phyloP scores from a whole-genome alignment of 1,140 invertebrate species.

The Dendroctonus valens region DNA sequence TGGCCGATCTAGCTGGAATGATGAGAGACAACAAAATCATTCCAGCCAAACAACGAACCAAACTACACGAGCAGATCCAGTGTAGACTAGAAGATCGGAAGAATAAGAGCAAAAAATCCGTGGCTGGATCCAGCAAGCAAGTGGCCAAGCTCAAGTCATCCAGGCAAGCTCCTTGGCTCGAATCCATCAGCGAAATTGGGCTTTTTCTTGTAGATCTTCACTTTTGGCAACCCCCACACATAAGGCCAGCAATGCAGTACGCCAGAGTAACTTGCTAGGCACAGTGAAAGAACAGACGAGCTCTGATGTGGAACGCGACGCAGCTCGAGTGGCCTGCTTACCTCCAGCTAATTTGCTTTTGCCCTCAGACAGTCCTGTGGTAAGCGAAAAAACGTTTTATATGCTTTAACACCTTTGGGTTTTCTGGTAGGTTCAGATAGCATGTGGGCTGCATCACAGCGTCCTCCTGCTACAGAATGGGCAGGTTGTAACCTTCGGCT shows the following conservation, averaged over 20 bases:
- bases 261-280: constrained; percentile 24
- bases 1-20: constrained; percentile 56
- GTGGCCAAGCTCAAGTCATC: constrained; percentile 42
- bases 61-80: constrained; percentile 58
- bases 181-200: no score
- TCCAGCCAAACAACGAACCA: constrained; percentile 54
- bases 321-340: constrained; percentile 68
- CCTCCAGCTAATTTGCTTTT: constrained; percentile 75
- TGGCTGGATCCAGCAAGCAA: constrained; percentile 46
- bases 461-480: constrained; percentile 57
- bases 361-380: constrained; percentile 67
- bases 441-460: constrained; percentile 89
- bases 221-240: constrained; percentile 31
- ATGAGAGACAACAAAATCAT: constrained; percentile 52
- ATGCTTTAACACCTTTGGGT: background rate
- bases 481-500: constrained; percentile 86
- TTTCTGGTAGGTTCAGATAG: constrained; percentile 59
- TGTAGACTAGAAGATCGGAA: constrained; percentile 59
- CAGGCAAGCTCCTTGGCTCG: constrained; percentile 4
- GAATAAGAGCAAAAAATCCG: constrained; percentile 54
- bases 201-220: constrained; percentile 33
- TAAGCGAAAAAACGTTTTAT: constrained; percentile 36
- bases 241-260: constrained; percentile 15
- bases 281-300: constrained; percentile 53
- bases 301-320: constrained; percentile 63